Conservation (phyloP, 2,113 vertebrate genomes). For the Lucifuga dentata region DNA sequence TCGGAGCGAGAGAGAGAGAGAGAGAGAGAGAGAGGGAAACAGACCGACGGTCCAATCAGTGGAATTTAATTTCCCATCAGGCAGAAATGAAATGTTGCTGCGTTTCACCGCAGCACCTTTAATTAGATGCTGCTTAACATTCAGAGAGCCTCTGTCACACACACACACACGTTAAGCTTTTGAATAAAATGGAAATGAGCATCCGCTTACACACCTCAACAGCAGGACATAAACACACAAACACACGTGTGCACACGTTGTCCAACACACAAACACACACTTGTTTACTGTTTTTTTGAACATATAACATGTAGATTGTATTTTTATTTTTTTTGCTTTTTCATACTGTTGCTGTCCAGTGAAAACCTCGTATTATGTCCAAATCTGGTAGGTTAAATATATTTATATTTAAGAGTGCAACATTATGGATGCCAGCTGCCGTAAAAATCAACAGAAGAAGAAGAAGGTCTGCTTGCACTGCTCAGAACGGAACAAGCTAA, state of each 20-base stretch:
- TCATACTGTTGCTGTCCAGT: too few relatives aligned
- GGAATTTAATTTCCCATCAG: constrained; percentile 25
- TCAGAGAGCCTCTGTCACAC: background rate
- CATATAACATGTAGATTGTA: too few relatives aligned
- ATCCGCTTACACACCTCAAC: background rate
- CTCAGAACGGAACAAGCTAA: too few relatives aligned
- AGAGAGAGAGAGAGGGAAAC: background rate
- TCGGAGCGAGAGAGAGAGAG: background rate
- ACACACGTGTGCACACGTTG: background rate
- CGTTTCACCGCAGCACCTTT: constrained; percentile 10
- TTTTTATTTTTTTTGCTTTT: too few relatives aligned
- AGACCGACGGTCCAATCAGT: constrained; percentile 12
- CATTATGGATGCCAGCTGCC: too few relatives aligned
- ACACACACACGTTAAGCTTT: constrained; percentile 9
- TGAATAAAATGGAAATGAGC: constrained; percentile 23
- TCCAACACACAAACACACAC: background rate
- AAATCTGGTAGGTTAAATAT: too few relatives aligned
- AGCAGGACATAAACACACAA: background rate
- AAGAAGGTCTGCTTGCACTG: too few relatives aligned
- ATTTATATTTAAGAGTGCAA: too few relatives aligned
- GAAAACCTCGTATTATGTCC: too few relatives aligned
- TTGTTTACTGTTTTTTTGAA: too few relatives aligned
- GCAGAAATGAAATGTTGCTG: constrained; percentile 30
- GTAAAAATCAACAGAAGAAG: too few relatives aligned
- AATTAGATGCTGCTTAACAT: constrained; percentile 32